These are phyloP conservation scores for Hyperoodon ampullatus DNA, from an alignment of 2,113 vertebrate genomes.

Conservation along the genomic window DNA sequence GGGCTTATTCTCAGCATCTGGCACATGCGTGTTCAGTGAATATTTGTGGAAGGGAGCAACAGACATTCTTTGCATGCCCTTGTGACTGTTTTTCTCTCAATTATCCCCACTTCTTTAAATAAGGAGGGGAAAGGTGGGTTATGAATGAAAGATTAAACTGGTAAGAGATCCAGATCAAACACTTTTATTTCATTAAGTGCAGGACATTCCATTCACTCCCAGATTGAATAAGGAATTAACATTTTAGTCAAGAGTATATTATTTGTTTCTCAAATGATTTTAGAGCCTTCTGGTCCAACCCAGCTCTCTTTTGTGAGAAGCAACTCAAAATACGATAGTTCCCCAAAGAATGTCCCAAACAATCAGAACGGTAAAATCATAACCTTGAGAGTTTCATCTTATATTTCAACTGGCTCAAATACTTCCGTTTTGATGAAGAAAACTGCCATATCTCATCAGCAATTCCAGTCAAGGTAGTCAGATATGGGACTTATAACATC, in stretches of 20 bases:
- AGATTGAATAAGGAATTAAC: conserved; percentile 48
- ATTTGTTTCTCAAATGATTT: conserved; percentile 55
- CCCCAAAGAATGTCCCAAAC: not conserved
- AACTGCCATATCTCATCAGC: not conserved
- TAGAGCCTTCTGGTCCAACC: not conserved
- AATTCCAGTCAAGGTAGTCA: not conserved
- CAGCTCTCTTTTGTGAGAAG: conserved; percentile 29
- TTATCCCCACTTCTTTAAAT: conserved; percentile 10
- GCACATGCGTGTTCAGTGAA: not conserved
- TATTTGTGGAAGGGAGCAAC: not conserved
- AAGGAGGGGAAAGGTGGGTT: not conserved
- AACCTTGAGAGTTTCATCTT: conserved; percentile 31
- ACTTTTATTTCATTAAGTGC: conserved; percentile 45
- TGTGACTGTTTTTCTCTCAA: not conserved
- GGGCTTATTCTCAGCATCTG: not conserved
- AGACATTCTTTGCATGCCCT: not conserved
- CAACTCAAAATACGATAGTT: not conserved
- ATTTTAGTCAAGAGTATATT: conserved; percentile 39
- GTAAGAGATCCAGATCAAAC: conserved; percentile 27
- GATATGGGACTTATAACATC: not conserved
- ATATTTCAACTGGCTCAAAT: not conserved
- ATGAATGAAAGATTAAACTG: conserved; percentile 43
- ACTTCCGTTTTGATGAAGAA: not conserved
- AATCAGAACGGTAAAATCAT: not conserved
- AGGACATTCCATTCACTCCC: conserved; percentile 22